Base-by-base conservation (phyloP, 2,797 vertebrate genomes). In the Melanotaenia nigrans region DNA sequence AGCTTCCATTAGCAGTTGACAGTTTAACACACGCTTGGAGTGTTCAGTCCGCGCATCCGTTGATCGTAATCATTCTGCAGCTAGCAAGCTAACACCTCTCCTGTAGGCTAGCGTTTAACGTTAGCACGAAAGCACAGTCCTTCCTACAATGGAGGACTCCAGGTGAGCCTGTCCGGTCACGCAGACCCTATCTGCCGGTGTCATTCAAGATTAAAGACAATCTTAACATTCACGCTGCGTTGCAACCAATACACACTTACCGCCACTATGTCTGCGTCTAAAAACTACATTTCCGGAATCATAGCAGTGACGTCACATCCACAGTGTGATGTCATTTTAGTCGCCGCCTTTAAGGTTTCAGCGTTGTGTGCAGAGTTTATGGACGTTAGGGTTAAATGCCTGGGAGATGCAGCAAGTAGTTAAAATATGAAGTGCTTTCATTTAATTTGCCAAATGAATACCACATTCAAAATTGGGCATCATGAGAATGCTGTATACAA, bases 211-310 rank as follows among this genome's bases (percentile, higher is more conserved):
- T 5, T 35, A n/a, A 54, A 22, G 0, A 40, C 1, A 40, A 16
- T 24, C n/a, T 36, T 10, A 35, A 35, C n/a, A 28, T 45, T 42
- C 36, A 45, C 12, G 4, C 45, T 38, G 33, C 47, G 3, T 14
- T 28, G 18, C n/a, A 18, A n/a, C 25, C 59, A 10, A 30, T 0
- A 60, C 28, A 11, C 35, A 60, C 80, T 87, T 84, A 81, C 87
- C 88, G 88, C 90, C 85, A 89, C 66, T 11, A 56, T 3, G 0
- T 18, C 59, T 6, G 61, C 12, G 24, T 32, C 24, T 30, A 58
- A 51, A 64, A 66, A 78, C 77, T 78, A 83, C 73, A 86, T 42
- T 77, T 87, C 82, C 85, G 70, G 61, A 4, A 10, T 4, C 51
- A 38, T 35, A 1, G 11, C 35, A 3, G 6, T 33, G 28, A 71